Percentiles rank a stretch among this genome's conserved stretches.
These are phyloP conservation scores for Xenotilapia flavipinnis DNA, from an alignment of 2,113 vertebrate species.

Conservation along the genomic window DNA sequence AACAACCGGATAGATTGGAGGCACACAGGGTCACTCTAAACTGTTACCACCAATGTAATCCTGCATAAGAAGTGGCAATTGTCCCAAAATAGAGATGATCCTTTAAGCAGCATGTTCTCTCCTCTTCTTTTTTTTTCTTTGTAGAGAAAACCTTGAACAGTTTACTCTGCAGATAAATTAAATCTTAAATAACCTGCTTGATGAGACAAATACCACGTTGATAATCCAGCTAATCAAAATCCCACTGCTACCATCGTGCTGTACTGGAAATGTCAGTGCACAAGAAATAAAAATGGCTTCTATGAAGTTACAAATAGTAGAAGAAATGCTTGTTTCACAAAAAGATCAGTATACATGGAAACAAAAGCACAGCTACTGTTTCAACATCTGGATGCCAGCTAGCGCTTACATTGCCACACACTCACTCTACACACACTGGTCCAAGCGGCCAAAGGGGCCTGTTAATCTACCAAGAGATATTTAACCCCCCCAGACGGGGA, in stretches of 20 bases:
- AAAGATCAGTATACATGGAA: not conserved
- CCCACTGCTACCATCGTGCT: not conserved
- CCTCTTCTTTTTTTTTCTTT: not conserved
- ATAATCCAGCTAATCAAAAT: not conserved
- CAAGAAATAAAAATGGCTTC: not conserved
- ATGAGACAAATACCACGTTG: not conserved
- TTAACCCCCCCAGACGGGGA: constrained; percentile 59
- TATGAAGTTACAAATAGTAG: accelerated
- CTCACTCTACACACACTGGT: constrained; percentile 6
- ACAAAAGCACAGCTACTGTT: constrained; percentile 9
- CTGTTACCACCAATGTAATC: not conserved
- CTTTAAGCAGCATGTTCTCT: not conserved
- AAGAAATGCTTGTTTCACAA: not conserved
- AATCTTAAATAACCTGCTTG: not conserved
- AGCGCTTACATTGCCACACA: constrained; percentile 5
- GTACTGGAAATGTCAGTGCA: not conserved
- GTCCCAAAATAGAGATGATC: not conserved
- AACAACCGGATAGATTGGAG: not conserved
- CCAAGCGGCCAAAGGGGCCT: constrained; percentile 41
- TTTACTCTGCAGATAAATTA: not conserved
- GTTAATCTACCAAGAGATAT: constrained; percentile 64
- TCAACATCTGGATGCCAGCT: constrained; percentile 65
- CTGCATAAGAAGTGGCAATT: not conserved
- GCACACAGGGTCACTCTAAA: not conserved
- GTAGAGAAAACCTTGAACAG: not conserved